phyloP scores from a whole-genome alignment of 2,888 invertebrate species.

The Eurois occulta region DNA sequence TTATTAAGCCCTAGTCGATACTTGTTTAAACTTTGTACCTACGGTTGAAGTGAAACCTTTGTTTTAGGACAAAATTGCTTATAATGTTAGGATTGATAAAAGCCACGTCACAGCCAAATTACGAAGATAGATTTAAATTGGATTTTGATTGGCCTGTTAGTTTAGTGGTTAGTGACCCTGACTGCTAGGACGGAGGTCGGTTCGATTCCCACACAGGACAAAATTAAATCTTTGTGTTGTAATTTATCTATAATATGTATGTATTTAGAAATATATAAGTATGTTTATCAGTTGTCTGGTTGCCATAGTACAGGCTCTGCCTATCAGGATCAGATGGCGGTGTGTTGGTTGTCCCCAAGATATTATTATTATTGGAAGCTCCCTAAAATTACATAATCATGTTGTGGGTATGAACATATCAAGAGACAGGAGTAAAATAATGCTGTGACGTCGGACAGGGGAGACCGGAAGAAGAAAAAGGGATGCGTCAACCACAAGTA shows the following conservation, averaged over 20 bases:
- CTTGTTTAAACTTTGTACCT: constrained; percentile 3
- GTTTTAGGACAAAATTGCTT: neutral
- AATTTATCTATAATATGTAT: too few species aligned
- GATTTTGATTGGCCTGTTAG: too few species aligned
- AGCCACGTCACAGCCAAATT: neutral
- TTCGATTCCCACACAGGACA: too few species aligned
- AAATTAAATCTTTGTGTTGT: too few species aligned
- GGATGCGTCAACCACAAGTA: neutral
- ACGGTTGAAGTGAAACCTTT: neutral
- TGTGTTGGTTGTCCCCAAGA: too few species aligned
- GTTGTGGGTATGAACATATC: neutral
- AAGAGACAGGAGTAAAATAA: neutral
- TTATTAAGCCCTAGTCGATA: constrained; percentile 32
- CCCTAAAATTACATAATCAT: neutral
- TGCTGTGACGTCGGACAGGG: neutral
- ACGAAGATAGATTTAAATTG: neutral
- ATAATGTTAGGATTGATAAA: neutral
- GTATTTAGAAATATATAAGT: too few species aligned
- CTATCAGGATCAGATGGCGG: too few species aligned
- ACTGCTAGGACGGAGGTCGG: too few species aligned
- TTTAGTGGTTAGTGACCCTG: too few species aligned
- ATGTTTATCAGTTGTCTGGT: too few species aligned
- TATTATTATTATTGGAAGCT: too few species aligned
- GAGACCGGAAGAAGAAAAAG: neutral
- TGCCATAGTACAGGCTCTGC: too few species aligned